phyloP scores from a whole-genome alignment of 2,888 invertebrate genomes.

The Calliphora vomitoria region DNA sequence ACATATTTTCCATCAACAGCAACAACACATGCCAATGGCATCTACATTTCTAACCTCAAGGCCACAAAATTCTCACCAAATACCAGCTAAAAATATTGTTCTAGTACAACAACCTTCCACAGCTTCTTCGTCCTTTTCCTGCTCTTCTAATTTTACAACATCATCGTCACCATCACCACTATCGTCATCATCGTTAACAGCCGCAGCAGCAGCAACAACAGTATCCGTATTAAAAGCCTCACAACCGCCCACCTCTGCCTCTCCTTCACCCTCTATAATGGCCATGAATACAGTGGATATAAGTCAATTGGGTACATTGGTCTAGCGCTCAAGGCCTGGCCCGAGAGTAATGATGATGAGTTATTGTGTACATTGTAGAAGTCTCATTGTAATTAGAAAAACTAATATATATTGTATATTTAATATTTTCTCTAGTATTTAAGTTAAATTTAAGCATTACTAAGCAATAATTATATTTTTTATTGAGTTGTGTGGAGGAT shows the following conservation, averaged over 20 bases:
- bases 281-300: conserved; percentile 75
- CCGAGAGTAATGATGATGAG: conserved; percentile 3
- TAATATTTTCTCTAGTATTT: conserved; percentile 25
- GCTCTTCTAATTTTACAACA: conserved; percentile 12
- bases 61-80: conserved; percentile 64
- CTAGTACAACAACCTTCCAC: conserved; percentile 38
- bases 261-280: conserved; percentile 67
- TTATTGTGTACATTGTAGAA: conserved; percentile 15
- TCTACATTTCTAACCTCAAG: conserved; percentile 66
- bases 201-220: conserved; percentile 13
- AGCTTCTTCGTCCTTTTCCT: background rate
- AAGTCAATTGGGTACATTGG: conserved; percentile 77
- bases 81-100: conserved; percentile 49
- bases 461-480: background rate
- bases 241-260: conserved; percentile 54
- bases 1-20: conserved; percentile 53
- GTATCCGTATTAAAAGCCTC: conserved; percentile 23
- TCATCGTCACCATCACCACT: conserved; percentile 52
- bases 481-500: background rate
- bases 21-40: conserved; percentile 63
- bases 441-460: conserved; percentile 33
- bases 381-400: conserved; percentile 40
- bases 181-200: conserved; percentile 20
- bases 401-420: conserved; percentile 2
- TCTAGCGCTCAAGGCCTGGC: conserved; percentile 63